Percentiles rank a stretch among this genome's conserved stretches.
Evolutionary conservation across 2,113 vertebrate genomes (phyloP).

Genomic region (Melozone crissalis): DNA sequence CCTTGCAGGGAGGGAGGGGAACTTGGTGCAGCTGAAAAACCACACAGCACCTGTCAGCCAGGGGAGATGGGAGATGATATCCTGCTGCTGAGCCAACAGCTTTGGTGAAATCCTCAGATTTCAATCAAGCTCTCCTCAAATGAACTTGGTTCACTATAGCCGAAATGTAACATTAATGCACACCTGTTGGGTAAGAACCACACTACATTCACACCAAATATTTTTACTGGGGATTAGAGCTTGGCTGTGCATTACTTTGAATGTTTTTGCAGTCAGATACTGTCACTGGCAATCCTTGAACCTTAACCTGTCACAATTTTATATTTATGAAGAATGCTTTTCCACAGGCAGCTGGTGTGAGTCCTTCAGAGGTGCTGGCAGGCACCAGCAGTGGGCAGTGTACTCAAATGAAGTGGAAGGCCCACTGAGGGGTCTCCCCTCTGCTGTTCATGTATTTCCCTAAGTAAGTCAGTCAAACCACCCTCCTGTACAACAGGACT

Average conservation of each 20-base stretch:
- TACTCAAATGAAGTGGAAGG: neutral
- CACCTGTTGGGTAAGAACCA: neutral
- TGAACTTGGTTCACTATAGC: neutral
- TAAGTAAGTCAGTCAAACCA: neutral
- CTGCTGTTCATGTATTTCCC: neutral
- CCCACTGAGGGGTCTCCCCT: neutral
- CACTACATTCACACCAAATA: neutral
- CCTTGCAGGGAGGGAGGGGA: neutral
- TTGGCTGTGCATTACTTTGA: neutral
- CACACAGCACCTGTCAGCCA: neutral
- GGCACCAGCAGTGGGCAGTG: rapidly evolving
- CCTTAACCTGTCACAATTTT: neutral
- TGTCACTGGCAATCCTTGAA: neutral
- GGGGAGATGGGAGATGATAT: neutral
- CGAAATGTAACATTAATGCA: neutral
- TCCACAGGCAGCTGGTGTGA: neutral
- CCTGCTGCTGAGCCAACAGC: neutral
- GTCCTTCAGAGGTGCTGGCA: neutral
- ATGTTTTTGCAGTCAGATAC: neutral
- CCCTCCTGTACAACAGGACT: neutral
- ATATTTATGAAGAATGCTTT: neutral
- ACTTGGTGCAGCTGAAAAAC: neutral
- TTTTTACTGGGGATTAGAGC: neutral
- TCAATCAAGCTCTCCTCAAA: neutral
- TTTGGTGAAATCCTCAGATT: neutral